Percentiles rank a stretch among this genome's conserved stretches.
Evolutionary conservation across 53 echinoderm and acorn worm genomes (phyloP).

Genomic region (Glandiceps talaboti): DNA sequence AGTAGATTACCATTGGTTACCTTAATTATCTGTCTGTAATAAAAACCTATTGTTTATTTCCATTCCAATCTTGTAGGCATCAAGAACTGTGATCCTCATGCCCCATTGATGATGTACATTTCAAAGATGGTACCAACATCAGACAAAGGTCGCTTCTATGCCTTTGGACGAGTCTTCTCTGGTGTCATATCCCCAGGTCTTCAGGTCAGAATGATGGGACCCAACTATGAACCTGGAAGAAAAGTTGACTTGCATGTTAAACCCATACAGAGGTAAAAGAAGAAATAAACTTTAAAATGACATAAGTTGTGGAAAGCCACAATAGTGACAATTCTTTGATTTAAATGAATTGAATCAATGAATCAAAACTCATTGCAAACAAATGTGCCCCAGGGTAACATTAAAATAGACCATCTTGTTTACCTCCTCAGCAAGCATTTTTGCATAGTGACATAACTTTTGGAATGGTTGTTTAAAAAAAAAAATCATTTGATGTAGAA

Average conservation of each 20-base stretch:
- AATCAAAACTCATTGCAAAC: too few relatives aligned
- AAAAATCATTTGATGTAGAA: too few relatives aligned
- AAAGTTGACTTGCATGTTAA: conserved; percentile 74
- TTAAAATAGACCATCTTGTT: too few relatives aligned
- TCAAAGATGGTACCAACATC: conserved; percentile 96
- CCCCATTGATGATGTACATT: conserved; percentile 81
- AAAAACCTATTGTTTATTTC: background rate
- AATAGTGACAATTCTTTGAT: too few relatives aligned
- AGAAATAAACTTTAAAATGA: too few relatives aligned
- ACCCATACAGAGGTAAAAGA: conserved; percentile 89
- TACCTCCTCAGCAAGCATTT: too few relatives aligned
- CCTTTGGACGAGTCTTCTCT: conserved; percentile 92
- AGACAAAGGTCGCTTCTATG: conserved; percentile 92
- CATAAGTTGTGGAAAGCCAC: too few relatives aligned
- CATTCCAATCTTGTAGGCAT: conserved; percentile 34
- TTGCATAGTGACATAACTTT: too few relatives aligned
- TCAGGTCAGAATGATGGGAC: conserved; percentile 93
- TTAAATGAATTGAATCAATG: too few relatives aligned
- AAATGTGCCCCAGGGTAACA: too few relatives aligned
- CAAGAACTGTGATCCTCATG: conserved; percentile 72
- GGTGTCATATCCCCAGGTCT: conserved; percentile 60
- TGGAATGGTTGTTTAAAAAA: too few relatives aligned
- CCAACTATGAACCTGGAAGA: conserved; percentile 85
- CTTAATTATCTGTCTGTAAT: background rate
- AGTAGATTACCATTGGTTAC: too few relatives aligned